Evolutionary conservation across 1,140 invertebrate genomes (phyloP).

Genomic region (Drosophila orena): DNA sequence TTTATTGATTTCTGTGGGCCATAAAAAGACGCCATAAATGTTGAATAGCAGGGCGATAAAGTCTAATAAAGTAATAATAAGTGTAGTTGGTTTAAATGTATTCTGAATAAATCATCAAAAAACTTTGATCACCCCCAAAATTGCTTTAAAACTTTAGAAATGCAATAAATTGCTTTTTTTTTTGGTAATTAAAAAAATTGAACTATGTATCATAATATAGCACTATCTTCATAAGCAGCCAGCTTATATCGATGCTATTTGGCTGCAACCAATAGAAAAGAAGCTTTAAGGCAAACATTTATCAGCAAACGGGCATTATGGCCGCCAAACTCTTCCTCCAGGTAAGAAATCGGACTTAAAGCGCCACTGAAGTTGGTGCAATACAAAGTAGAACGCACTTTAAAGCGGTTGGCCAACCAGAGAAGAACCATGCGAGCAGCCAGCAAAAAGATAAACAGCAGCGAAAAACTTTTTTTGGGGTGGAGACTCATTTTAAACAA

Average conservation of each 20-base stretch:
- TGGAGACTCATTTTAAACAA: slow-evolving; percentile 69
- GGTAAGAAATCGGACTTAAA: slow-evolving; percentile 40
- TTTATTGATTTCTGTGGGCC: not conserved
- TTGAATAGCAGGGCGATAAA: not conserved
- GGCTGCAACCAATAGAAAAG: slow-evolving; percentile 30
- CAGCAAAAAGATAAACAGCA: slow-evolving; percentile 14
- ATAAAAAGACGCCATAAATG: not conserved
- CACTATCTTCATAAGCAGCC: slow-evolving; percentile 1
- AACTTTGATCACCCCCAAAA: no score
- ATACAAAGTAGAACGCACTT: slow-evolving; percentile 52
- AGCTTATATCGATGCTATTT: slow-evolving; percentile 12
- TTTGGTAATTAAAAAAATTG: no score
- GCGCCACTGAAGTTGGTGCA: slow-evolving; percentile 19
- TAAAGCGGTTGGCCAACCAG: slow-evolving; percentile 68
- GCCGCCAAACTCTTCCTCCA: slow-evolving; percentile 14
- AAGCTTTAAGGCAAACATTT: slow-evolving; percentile 44
- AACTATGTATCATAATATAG: no score
- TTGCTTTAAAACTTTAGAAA: no score
- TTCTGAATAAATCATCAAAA: no score
- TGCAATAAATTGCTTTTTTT: no score
- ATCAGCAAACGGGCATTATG: slow-evolving; percentile 34
- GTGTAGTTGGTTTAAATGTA: no score
- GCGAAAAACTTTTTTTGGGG: slow-evolving; percentile 33
- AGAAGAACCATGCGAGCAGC: slow-evolving; percentile 14
- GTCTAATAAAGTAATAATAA: not conserved